Evolutionary conservation across 1,140 invertebrate species (phyloP), one percentile per base, ranked within the genome.

Genomic region (Yoshiicerus persimilis): DNA sequence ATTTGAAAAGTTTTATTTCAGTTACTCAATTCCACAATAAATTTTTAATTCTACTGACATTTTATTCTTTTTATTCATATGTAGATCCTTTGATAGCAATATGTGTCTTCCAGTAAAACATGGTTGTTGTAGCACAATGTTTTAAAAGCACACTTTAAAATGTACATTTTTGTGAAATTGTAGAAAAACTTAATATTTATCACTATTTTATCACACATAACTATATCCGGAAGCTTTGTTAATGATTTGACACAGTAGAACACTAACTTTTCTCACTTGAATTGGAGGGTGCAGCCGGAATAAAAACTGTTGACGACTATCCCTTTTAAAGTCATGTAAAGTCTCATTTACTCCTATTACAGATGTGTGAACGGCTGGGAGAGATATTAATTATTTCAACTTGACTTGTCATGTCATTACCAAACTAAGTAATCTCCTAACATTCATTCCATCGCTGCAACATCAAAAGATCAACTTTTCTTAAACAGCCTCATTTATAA

Each of bases 301-400:
- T 13, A 47, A 32, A 27, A 66, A 27, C 8, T 83, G 23, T 80
- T 56, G 27, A 87, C 16, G n/a, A n/a, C 8, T 16, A 25, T 27
- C 30, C 77, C 27, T 83, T 25, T 77, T 75, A 80, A 34, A 34
- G 30, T 32, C 32, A 38, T 80, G 32, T 20, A 80, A 80, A 80
- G 34, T 80, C 75, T 80, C 75, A 80, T 80, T 80, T 34, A 80
- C 75, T 80, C 75, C 75, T 36, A 80, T 80, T 80, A 80, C 32
- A 80, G 75, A 80, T 34, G 75, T 23, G 75, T 38, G 32, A 80
- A 80, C n/a, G 75, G 27, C 25, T 30, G 30, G n/a, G n/a, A 47
- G 20, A 70, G 66, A 70, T 70, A 70, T 70, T 70, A 70, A 70
- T 70, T 30, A 70, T 30, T 30, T 16, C 66, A 36, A 36, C 32